Evolutionary conservation across 2,113 vertebrate genomes (phyloP).

Genomic region (Microtus ochrogaster): DNA sequence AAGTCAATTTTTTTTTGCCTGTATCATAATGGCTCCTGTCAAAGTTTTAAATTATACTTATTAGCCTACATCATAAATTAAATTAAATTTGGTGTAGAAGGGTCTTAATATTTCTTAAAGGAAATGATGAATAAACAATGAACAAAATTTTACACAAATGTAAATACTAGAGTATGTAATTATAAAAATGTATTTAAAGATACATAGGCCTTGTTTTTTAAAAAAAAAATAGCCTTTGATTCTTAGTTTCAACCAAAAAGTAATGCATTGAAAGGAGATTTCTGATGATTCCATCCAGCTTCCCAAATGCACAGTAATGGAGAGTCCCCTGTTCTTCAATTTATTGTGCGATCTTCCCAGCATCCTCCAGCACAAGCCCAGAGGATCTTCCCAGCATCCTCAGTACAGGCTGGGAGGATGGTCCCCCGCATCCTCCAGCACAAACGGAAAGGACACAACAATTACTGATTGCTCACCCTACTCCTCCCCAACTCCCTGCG

Average conservation of each 20-base stretch:
- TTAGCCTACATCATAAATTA: neutral
- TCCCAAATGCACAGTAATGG: neutral
- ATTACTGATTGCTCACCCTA: conserved; percentile 62
- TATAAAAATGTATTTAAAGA: conserved; percentile 75
- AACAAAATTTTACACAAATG: conserved; percentile 19
- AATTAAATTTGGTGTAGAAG: neutral
- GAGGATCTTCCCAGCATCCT: conserved; percentile 61
- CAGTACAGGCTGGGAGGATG: conserved; percentile 47
- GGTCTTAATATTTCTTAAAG: neutral
- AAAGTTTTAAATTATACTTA: neutral
- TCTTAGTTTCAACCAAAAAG: conserved; percentile 52
- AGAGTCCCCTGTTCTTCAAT: conserved; percentile 64
- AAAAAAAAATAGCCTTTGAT: conserved; percentile 56
- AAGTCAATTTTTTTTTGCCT: conserved; percentile 48
- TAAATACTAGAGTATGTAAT: conserved; percentile 63
- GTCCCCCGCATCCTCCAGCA: neutral
- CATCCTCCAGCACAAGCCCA: conserved; percentile 20
- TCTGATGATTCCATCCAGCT: neutral
- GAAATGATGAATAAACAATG: neutral
- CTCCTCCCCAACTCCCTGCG: conserved; percentile 24
- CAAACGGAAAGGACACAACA: conserved; percentile 58
- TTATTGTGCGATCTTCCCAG: conserved; percentile 78
- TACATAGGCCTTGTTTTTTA: conserved; percentile 69
- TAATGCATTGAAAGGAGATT: conserved; percentile 60
- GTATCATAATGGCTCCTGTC: conserved; percentile 10